Evolutionary conservation across 2,888 invertebrate species (phyloP), one percentile per base, ranked within the genome.

Genomic region (Lacanobia wlatinum): DNA sequence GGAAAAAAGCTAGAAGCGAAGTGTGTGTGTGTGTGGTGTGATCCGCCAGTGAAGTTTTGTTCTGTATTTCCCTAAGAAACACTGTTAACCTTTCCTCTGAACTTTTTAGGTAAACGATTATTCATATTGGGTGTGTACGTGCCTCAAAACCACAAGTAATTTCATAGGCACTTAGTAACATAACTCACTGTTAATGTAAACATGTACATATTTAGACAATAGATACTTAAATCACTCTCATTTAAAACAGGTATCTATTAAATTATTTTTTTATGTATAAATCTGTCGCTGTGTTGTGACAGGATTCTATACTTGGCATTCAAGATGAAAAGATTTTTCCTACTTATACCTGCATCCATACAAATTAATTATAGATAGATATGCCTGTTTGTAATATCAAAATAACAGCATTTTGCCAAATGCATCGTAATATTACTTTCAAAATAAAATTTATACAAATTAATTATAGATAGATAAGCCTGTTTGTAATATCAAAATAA

Each of bases 1-100:
- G 56, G 1, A 46, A 79, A 72, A 80, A 38, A 28, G 1, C 0
- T 12, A 79, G 80, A 84, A 56, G 53, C 43, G 7, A 59, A n/a
- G n/a, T n/a, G n/a, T n/a, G n/a, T n/a, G n/a, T n/a, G n/a, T n/a
- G n/a, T n/a, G n/a, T n/a, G n/a, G n/a, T n/a, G n/a, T n/a, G n/a
- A n/a, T n/a, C n/a, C n/a, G n/a, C n/a, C n/a, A n/a, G n/a, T n/a
- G n/a, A n/a, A 68, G 43, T 53, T 48, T n/a, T 1, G 5, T 40
- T 61, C 50, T 4, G 48, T 40, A 21, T 63, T 62, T 61, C 12
- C 58, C 53, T 18, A 2, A 40, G 21, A 46, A 23, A 21, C 46
- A 48, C 28, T 46, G 21, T 28, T 40, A 53, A 43, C 0, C 12
- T 60, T 40, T 50, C 21, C 40, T 55, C 3, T 23, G 0, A 43